Evolutionary conservation across 2,888 invertebrate genomes (phyloP).

Genomic region (Watsonalla binaria): DNA sequence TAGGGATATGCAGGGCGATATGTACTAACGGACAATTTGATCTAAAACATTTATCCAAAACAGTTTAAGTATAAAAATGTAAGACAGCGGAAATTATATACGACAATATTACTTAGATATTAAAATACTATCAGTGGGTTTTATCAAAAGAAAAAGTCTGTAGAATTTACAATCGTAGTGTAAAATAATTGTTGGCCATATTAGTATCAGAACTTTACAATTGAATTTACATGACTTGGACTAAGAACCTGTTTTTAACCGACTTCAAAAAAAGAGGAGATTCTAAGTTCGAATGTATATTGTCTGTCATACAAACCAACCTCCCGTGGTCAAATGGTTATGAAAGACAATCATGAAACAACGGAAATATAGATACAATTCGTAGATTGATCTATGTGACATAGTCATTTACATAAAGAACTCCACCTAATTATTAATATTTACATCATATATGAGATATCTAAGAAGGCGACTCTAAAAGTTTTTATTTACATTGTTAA

Average conservation of each 20-base stretch:
- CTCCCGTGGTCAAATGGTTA: too few relatives aligned
- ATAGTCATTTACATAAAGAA: slow-evolving; percentile 30
- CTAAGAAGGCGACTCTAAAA: slow-evolving; percentile 71
- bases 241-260: too few relatives aligned
- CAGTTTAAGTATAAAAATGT: not conserved
- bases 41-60: not conserved
- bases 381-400: not conserved
- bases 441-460: slow-evolving; percentile 45
- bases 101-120: not conserved
- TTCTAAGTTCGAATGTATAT: too few relatives aligned
- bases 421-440: slow-evolving; percentile 38
- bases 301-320: too few relatives aligned
- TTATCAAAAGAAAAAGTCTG: too few relatives aligned
- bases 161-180: too few relatives aligned
- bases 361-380: not conserved
- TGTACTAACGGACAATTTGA: not conserved
- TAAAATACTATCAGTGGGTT: too few relatives aligned
- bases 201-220: too few relatives aligned
- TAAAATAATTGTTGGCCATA: too few relatives aligned
- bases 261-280: too few relatives aligned
- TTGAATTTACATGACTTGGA: too few relatives aligned
- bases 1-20: slow-evolving; percentile 15
- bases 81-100: not conserved
- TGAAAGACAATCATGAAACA: too few relatives aligned
- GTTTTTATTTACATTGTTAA: slow-evolving; percentile 43